Base-by-base conservation (phyloP, 1,140 invertebrate species). In the Papilio machaon region DNA sequence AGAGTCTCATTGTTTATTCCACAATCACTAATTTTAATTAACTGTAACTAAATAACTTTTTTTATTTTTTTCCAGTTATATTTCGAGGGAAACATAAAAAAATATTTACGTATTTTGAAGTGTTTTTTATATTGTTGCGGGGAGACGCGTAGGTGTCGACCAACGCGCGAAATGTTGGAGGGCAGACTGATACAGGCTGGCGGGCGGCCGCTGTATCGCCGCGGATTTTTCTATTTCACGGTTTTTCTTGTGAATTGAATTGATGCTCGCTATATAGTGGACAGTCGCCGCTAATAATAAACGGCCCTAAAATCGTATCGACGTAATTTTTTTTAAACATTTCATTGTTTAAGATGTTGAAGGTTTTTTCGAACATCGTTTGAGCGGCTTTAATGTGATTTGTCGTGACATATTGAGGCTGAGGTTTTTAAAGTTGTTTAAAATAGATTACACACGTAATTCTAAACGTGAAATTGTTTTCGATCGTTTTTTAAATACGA, bases 121-220 rank as follows among this genome's bases (percentile, higher is more conserved):
- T 60, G 19, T 73, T 17, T 67, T 84, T 86, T 74, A 64, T 79
- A 43, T 19, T 58, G 35, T 46, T 64, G 79, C 82, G 76, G 84
- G 86, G 83, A 85, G 80, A 86, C 87, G 87, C 86, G 89, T 88
- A 87, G 85, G 83, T 87, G 89, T 85, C 91, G 91, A 91, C 92
- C 89, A 90, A 84, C 91, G 79, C 91, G 91, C 79, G 86, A 91
- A 90, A 89, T 88, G 91, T 86, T 91, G 88, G 89, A 90, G 88
- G 90, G 87, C 90, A 82, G 87, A 92, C 91, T 94, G 54, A 58
- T 58, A 58, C 54, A 17, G 54, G 54, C 54, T 17, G 92, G 88
- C 87, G 79, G 83, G 81, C 81, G 82, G 83, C 84, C 82, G 85
- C 77, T 73, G 83, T 89, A 87, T 90, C 89, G 91, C 85, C 84